Conservation (phyloP, 2,797 vertebrate genomes). For the Glossophaga mutica region DNA sequence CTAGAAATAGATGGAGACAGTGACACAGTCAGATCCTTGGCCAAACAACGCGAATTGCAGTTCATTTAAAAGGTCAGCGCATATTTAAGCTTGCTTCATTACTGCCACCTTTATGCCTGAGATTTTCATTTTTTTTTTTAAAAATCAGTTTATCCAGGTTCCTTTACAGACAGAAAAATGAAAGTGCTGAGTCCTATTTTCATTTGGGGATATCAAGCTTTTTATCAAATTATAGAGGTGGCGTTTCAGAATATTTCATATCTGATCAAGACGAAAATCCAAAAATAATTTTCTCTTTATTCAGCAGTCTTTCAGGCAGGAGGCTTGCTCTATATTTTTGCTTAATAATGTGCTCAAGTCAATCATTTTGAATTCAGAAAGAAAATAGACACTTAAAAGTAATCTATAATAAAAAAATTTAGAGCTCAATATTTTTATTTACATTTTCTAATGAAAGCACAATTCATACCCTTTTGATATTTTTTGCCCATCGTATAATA, state of each 20-base stretch:
- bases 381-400: constrained; percentile 83
- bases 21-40: constrained; percentile 86
- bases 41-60: constrained; percentile 87
- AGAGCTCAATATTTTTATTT: constrained; percentile 79
- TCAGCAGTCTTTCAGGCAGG: constrained; percentile 83
- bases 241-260: constrained; percentile 92
- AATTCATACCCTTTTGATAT: constrained; percentile 47
- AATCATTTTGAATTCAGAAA: constrained; percentile 85
- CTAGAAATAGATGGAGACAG: constrained; percentile 88
- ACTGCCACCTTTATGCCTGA: constrained; percentile 87
- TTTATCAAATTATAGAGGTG: constrained; percentile 94
- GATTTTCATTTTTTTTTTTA: constrained; percentile 87
- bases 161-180: constrained; percentile 88
- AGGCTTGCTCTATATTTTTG: constrained; percentile 85
- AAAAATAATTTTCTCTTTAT: constrained; percentile 89
- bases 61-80: constrained; percentile 94
- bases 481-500: constrained; percentile 53
- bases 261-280: constrained; percentile 91
- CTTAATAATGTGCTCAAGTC: constrained; percentile 84
- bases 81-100: constrained; percentile 91
- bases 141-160: constrained; percentile 86
- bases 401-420: constrained; percentile 74
- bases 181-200: constrained; percentile 94
- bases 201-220: constrained; percentile 92
- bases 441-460: constrained; percentile 73